These are phyloP conservation scores for Rafetus swinhoei DNA, from an alignment of 2,113 vertebrate species.

Conservation along the genomic window DNA sequence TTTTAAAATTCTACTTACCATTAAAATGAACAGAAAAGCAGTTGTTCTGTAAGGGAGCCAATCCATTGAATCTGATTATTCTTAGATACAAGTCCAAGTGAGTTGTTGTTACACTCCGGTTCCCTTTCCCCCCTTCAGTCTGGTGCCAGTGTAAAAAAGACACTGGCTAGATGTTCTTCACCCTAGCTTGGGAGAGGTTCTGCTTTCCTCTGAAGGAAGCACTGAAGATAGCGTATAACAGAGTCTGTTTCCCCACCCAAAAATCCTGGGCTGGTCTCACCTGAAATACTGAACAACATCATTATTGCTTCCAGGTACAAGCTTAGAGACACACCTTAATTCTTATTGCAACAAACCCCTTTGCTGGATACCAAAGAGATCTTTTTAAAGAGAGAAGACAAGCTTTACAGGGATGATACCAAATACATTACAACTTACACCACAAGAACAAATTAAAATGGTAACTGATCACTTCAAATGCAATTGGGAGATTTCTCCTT, in stretches of 20 bases:
- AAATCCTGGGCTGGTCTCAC: slow-evolving; percentile 79
- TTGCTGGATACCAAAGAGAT: slow-evolving; percentile 78
- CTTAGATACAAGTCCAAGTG: slow-evolving; percentile 49
- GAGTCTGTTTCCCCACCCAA: slow-evolving; percentile 83
- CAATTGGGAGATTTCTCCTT: slow-evolving; percentile 68
- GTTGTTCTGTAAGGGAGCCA: slow-evolving; percentile 78
- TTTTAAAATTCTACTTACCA: slow-evolving; percentile 78
- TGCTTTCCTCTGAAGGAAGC: slow-evolving; percentile 73
- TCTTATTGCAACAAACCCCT: slow-evolving; percentile 86
- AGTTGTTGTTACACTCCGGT: slow-evolving; percentile 52
- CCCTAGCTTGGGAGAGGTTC: slow-evolving; percentile 71
- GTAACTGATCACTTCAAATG: slow-evolving; percentile 72
- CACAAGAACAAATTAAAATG: slow-evolving; percentile 77
- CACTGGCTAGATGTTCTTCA: slow-evolving; percentile 65
- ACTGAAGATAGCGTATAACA: slow-evolving; percentile 81
- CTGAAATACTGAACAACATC: slow-evolving; percentile 82
- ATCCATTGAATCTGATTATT: slow-evolving; percentile 77
- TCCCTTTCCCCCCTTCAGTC: slow-evolving; percentile 56
- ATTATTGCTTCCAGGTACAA: slow-evolving; percentile 81
- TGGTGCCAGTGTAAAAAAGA: slow-evolving; percentile 56
- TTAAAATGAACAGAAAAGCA: slow-evolving; percentile 73
- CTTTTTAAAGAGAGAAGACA: slow-evolving; percentile 71
- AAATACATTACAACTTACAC: slow-evolving; percentile 80
- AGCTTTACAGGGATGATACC: slow-evolving; percentile 75
- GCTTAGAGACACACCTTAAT: slow-evolving; percentile 83